phyloP scores from a whole-genome alignment of 1,140 invertebrate genomes.

The Caenorhabditis latens region DNA sequence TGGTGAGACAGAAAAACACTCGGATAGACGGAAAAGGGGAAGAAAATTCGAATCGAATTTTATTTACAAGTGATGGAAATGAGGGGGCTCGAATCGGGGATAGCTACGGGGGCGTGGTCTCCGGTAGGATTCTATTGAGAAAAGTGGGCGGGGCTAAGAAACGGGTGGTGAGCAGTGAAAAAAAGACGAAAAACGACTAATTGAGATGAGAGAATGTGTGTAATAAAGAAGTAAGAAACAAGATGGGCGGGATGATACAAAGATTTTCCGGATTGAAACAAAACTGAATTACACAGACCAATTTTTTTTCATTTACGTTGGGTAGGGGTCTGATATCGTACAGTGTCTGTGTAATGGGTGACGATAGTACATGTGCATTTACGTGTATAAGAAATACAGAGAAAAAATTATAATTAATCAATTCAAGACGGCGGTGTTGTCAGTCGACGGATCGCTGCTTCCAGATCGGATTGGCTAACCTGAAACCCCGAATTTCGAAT shows the following conservation, averaged over 20 bases:
- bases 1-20: constrained; percentile 11
- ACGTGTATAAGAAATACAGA: neutral
- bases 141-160: neutral
- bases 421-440: constrained; percentile 61
- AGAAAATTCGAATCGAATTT: constrained; percentile 9
- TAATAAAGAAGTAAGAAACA: neutral
- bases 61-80: constrained; percentile 39
- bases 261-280: neutral
- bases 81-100: neutral
- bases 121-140: neutral
- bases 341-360: neutral
- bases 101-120: too few relatives aligned
- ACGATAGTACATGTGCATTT: constrained; percentile 31
- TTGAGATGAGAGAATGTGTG: neutral
- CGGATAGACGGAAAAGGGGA: constrained; percentile 1
- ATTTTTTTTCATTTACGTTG: too few relatives aligned
- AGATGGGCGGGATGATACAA: constrained; percentile 6
- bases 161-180: neutral
- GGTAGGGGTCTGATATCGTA: constrained; percentile 30
- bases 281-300: constrained; percentile 24
- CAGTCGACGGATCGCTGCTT: constrained; percentile 69
- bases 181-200: neutral
- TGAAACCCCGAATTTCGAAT: neutral
- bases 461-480: constrained; percentile 56
- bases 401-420: neutral